phyloP scores from a whole-genome alignment of 2,888 invertebrate species.

The Quadriops clusia region DNA sequence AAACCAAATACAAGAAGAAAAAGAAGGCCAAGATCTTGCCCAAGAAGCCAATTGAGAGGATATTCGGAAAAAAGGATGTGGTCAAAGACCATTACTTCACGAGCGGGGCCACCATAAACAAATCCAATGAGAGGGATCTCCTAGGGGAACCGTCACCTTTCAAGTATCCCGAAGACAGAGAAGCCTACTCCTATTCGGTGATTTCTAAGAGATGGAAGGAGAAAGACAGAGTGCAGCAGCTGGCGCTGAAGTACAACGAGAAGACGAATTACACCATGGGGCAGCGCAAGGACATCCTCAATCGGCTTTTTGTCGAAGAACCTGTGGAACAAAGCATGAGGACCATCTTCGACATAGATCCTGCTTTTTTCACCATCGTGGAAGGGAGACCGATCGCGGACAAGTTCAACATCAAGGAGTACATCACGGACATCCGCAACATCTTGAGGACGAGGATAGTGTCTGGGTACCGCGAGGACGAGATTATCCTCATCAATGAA shows the following conservation, averaged over 20 bases:
- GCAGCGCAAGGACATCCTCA: conserved; percentile 40
- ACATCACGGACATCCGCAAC: conserved; percentile 38
- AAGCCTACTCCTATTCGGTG: conserved; percentile 35
- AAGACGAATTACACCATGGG: conserved; percentile 29
- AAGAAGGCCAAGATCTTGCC: conserved; percentile 14
- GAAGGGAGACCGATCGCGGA: conserved; percentile 48
- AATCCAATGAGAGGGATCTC: conserved; percentile 26
- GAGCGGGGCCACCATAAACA: conserved; percentile 21
- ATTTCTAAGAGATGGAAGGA: conserved; percentile 33
- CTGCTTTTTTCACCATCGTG: conserved; percentile 50
- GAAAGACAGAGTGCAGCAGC: conserved; percentile 25
- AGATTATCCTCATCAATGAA: conserved; percentile 41
- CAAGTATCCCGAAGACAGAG: conserved; percentile 33
- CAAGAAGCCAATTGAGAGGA: conserved; percentile 19
- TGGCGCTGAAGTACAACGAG: conserved; percentile 25
- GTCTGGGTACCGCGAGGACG: conserved; percentile 32
- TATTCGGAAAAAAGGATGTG: conserved; percentile 19
- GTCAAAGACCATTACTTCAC: conserved; percentile 26
- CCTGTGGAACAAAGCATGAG: conserved; percentile 38
- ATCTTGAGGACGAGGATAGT: conserved; percentile 36
- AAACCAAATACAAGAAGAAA: conserved; percentile 3
- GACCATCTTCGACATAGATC: conserved; percentile 52
- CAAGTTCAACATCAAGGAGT: conserved; percentile 46
- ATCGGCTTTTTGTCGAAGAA: conserved; percentile 45
- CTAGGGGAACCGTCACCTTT: conserved; percentile 36